Base-by-base conservation (phyloP, 2,888 invertebrate species). In the Drosophila ustulata region DNA sequence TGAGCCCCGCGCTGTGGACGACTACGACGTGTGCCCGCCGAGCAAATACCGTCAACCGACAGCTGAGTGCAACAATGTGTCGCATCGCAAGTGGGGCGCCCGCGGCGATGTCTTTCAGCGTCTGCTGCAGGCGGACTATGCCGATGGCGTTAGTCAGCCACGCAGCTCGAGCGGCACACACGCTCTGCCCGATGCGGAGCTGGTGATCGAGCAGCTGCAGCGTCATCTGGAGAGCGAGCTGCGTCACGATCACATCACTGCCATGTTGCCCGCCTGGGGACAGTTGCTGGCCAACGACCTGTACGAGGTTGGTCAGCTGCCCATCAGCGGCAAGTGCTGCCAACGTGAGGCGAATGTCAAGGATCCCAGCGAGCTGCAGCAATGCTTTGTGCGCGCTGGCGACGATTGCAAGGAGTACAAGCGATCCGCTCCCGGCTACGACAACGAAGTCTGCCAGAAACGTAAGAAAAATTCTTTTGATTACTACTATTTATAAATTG, bases 61-160 rank as follows among this genome's bases (percentile, higher is more conserved):
- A 49, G 97, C 97, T 0, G 95, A 96, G 88, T 98, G 98, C 93
- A 98, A 98, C 92, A 98, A 98, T 90, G 95, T 98, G 2, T 93
- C 96, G 43, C 96, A 97, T 91, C 94, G 97, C 1, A 95, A 95
- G 28, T 97, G 97, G 96, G 98, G 97, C 1, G 94, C 95, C 58
- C 93, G 97, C 37, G 96, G 96, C 7, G 96, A 96, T 57, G 94
- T 96, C 4, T 96, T 97, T 91, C 92, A 96, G 39, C 94, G 97
- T 74, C 92, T 96, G 18, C 90, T 97, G 72, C 94, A 95, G 3
- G 94, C 96, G 0, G 94, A 94, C 67, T 97, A 97, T 90, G 94
- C 94, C 46, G 96, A 93, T 94, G 91, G 90, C 63, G 82, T 90
- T 0, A 91, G 89, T 45, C 82, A 87, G 62, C 92, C 93, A 79